Evolutionary conservation across 2,888 invertebrate species (phyloP), one percentile per base, ranked within the genome.

Genomic region (Epinotia brunnichana): DNA sequence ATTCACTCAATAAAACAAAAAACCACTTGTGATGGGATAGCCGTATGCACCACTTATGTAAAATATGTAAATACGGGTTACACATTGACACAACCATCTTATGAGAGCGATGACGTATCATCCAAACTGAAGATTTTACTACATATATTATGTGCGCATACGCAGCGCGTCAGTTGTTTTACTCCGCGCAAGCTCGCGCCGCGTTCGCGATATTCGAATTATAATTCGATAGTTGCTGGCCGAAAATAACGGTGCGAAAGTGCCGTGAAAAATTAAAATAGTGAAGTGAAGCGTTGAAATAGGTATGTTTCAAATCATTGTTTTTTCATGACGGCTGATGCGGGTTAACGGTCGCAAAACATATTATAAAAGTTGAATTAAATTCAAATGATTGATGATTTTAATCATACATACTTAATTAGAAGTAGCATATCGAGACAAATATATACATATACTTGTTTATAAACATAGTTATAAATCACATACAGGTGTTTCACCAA

Each of bases 161-260:
- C 29, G 44, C 21, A 53, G 19, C 66, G 54, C 66, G 41, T 66
- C 66, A 66, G 66, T 66, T 66, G 66, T 66, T 66, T 56, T 10
- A 17, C 15, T 2, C 19, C 11, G 13, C 24, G 48, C 41, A 15
- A 3, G 41, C 66, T 54, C 66, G 54, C 39, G 54, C 54, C 39
- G 61, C 2, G 24, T 51, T 19, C 63, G 17, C 29, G 57, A 48
- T 48, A 48, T 54, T 54, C 54, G 19, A 56, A 41, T 66, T 24
- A 5, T 24, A 56, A 66, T 66, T 41, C 3, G 39, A 15, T 24
- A 24, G n/a, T 10, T 21, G 54, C 54, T 15, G 54, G 66, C 54
- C 66, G 41, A 66, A 41, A 66, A 66, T 56, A 66, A 66, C 54
- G n/a, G 53, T 39, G 39, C 19, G 19, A 17, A 19, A 66, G 66